phyloP scores from a whole-genome alignment of 30 jellyfish, hydroid and myxozoan genomes.

The Morbakka virulenta region DNA sequence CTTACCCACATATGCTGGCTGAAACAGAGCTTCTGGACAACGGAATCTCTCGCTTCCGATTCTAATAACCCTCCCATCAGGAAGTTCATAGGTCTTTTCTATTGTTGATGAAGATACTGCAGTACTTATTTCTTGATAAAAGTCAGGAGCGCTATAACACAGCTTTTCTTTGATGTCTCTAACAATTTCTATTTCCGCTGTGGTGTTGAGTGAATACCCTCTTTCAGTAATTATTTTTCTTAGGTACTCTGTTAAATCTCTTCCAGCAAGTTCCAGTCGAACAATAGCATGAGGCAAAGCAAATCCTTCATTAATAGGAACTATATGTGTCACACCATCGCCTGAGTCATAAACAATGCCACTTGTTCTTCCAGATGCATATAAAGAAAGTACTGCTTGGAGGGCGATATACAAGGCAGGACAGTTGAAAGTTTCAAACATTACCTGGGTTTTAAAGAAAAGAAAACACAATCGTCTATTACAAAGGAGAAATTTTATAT shows the following conservation, averaged over 20 bases:
- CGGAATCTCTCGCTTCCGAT: constrained; percentile 99
- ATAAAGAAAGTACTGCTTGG: constrained; percentile 98
- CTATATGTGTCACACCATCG: constrained; percentile 99
- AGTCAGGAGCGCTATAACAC: constrained; percentile 99
- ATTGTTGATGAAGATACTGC: constrained; percentile 98
- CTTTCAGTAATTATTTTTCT: constrained; percentile 99
- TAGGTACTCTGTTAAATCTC: constrained; percentile 99
- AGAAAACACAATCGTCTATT: too few species aligned
- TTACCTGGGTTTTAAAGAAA: constrained; percentile 48
- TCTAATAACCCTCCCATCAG: constrained; percentile 99
- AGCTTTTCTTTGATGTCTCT: constrained; percentile 99
- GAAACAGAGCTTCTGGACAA: constrained; percentile 99
- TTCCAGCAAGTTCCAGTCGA: constrained; percentile 99
- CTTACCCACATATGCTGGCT: constrained; percentile 99
- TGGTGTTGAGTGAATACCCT: constrained; percentile 99
- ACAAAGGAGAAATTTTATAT: too few species aligned
- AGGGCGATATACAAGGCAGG: constrained; percentile 99
- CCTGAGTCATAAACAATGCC: constrained; percentile 99
- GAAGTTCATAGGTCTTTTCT: constrained; percentile 99
- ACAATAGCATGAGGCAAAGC: constrained; percentile 99
- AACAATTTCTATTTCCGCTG: constrained; percentile 99
- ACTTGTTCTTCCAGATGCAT: constrained; percentile 99
- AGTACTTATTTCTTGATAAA: constrained; percentile 97
- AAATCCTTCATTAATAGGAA: constrained; percentile 99
- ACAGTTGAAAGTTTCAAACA: constrained; percentile 99